Evolutionary conservation across 1,140 invertebrate species (phyloP), one percentile per base, ranked within the genome.

Genomic region (Brachionus paranguensis): DNA sequence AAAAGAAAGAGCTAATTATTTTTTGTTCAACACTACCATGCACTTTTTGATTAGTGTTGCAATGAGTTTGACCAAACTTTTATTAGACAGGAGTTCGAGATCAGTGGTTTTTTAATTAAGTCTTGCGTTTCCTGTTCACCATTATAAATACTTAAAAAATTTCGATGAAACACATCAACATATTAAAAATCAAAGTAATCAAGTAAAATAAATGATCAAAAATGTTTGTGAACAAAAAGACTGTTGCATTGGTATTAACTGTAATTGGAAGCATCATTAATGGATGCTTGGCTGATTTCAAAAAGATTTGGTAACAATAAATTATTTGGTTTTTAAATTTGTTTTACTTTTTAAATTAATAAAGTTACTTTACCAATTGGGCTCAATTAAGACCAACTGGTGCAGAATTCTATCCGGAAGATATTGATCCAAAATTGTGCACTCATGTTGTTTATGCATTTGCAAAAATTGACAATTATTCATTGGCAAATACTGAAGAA

Each of bases 371-470:
- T 88, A 96, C 96, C 1, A 96, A 94, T 85, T 97, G 96, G 96
- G 95, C 95, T 0, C 83, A 94, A 84, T 96, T 96, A 87, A 91
- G 95, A 65, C 93, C 95, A 0, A 94, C 93, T 65, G 91, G 92
- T 29, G 95, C 95, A 7, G 93, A 93, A 88, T 97, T 96, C 88
- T 92, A 91, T 64, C 94, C 96, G 0, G 94, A 95, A 85, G 93
- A 96, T 87, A 93, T 98, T 12, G 94, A 97, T 87, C 90, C 95
- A 0, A 86, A 85, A 24, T 92, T 97, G 0, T 98, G 96, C 88
- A 97, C 95, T 0, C 95, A 97, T 89, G 90, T 98, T n/a, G 93
- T 98, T 27, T 97, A 95, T 87, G 95, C 95, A 3, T 97, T 97
- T 88, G 95, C 95, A 1, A 94, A 94, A 7, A 86, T 90, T 11